phyloP scores from a whole-genome alignment of 1,140 invertebrate species.

The Bombus vancouverensis region DNA sequence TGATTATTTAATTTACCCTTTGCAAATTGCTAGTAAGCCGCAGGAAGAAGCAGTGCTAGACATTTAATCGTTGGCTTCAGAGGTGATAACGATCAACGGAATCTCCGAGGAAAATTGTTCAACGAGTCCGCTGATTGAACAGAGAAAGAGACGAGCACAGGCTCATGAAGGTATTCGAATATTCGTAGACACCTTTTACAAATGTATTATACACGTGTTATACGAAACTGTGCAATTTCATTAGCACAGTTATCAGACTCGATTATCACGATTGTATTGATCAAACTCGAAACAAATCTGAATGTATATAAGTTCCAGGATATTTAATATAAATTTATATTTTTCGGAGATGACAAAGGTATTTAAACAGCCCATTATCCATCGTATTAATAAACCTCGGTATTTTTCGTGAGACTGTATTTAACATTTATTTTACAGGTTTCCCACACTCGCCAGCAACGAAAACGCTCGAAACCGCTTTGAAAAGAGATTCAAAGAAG shows the following conservation, averaged over 20 bases:
- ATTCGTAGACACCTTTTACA: neutral
- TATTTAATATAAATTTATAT: too few relatives aligned
- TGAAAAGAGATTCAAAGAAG: slow-evolving; percentile 49
- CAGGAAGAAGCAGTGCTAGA: neutral
- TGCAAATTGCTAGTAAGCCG: neutral
- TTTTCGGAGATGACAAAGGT: too few relatives aligned
- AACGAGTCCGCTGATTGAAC: neutral
- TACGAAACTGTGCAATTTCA: too few relatives aligned
- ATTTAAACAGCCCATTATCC: too few relatives aligned
- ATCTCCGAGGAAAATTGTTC: neutral
- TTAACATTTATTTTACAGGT: too few relatives aligned
- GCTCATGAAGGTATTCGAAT: neutral
- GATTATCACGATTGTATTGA: too few relatives aligned
- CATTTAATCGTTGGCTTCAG: slow-evolving; percentile 3
- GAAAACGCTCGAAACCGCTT: neutral
- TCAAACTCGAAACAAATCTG: too few relatives aligned
- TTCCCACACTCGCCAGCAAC: too few relatives aligned
- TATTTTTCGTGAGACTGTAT: too few relatives aligned
- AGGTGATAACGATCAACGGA: neutral
- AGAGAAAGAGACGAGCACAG: neutral
- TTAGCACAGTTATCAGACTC: too few relatives aligned
- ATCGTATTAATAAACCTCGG: too few relatives aligned
- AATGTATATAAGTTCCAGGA: too few relatives aligned
- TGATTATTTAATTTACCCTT: slow-evolving; percentile 46
- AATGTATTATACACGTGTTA: neutral